Conservation (phyloP, 2,888 invertebrate genomes). For the Microctonus aethiopoides region DNA sequence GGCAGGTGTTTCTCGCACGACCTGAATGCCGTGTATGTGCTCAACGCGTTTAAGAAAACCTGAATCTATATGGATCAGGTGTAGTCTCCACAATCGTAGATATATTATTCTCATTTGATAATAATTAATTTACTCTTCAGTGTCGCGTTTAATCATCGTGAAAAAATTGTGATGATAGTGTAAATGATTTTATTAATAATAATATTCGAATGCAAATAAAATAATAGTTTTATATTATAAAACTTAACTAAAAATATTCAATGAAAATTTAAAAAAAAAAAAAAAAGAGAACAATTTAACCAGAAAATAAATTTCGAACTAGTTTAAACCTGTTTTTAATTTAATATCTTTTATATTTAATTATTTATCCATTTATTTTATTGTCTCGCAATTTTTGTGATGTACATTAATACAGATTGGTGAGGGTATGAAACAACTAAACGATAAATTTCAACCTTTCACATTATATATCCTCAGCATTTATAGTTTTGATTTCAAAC, state of each 20-base stretch:
- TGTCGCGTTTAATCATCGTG: too few species aligned
- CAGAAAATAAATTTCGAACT: too few species aligned
- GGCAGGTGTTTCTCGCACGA: conserved; percentile 67
- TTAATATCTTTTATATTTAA: conserved; percentile 24
- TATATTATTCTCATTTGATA: conserved; percentile 46
- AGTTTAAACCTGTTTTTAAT: conserved; percentile 35
- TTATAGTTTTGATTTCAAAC: neutral
- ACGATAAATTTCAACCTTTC: conserved; percentile 1
- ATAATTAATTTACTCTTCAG: conserved; percentile 49
- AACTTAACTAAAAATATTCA: too few species aligned
- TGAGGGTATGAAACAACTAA: neutral
- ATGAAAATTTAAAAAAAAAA: too few species aligned
- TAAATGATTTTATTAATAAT: too few species aligned
- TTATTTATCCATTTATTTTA: conserved; percentile 8
- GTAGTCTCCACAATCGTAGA: conserved; percentile 49
- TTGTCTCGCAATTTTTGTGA: neutral
- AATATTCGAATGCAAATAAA: too few species aligned
- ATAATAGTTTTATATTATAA: too few species aligned
- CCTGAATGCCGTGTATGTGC: too few species aligned
- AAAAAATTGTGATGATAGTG: too few species aligned
- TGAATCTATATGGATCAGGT: conserved; percentile 66
- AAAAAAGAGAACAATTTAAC: too few species aligned
- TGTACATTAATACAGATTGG: neutral
- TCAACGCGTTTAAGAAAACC: too few species aligned
- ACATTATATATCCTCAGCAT: neutral